Base-by-base conservation (phyloP, 2,888 invertebrate genomes). In the Corbicula japonica region DNA sequence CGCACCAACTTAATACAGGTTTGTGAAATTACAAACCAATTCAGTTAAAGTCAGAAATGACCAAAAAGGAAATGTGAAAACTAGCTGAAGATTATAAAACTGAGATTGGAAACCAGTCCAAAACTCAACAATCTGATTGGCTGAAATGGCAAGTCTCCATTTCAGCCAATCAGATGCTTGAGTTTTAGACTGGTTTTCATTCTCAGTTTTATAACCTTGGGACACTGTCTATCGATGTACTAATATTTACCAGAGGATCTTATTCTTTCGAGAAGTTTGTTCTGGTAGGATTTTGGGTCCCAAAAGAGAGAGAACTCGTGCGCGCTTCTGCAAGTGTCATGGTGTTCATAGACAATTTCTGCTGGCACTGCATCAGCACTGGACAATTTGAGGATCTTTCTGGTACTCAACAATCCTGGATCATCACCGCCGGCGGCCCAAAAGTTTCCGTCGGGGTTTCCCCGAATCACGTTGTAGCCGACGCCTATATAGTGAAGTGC, bases 371-470 rank as follows among this genome's bases (percentile, higher is more conserved):
- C 69, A 26, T 32, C 58, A 6, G 30, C 28, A 21, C 74, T 62
- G 18, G 80, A 71, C 26, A 83, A 58, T 1, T 26, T 56, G 15
- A 83, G 63, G 18, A 83, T 58, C 50, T 83, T 83, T 44, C 83
- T 71, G 6, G 83, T 83, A 10, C 76, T 65, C 52, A 80, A 34
- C 8, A 83, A 65, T 18, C 83, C 83, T 15, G 83, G 83, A 54
- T 83, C 83, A 38, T 83, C 83, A 0, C 83, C 83, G 35, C 83
- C 83, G 6, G 72, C 58, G 0, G 76, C 73, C 83, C 83, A 83
- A 62, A 83, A 83, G 41, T 83, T 76, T 15, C 83, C 83, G 50
- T 83, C 83, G 41, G 83, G 83, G 46, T 83, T 80, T 10, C 80
- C 83, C 23, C 62, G 41, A 28, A 83, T 48, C 1, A 80, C 23